Evolutionary conservation across 2,888 invertebrate species (phyloP).

Genomic region (Trachelus tabidus): DNA sequence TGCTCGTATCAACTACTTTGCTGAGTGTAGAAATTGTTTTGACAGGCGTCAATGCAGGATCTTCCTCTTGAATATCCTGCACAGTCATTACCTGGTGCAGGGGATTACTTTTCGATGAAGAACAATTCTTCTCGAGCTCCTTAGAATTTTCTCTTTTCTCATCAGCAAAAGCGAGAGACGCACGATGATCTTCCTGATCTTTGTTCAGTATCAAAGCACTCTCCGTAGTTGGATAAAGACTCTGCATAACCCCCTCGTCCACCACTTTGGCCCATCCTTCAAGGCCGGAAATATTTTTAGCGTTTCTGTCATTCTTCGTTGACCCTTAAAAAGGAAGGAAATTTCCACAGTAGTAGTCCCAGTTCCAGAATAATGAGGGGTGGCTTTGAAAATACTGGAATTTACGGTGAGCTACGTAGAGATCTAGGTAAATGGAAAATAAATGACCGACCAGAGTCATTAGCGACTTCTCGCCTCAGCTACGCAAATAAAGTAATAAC

Average conservation of each 20-base stretch:
- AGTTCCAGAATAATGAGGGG: background rate
- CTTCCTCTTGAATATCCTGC: background rate
- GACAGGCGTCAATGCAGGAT: background rate
- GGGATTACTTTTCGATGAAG: background rate
- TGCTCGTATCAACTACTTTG: background rate
- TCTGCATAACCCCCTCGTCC: conserved; percentile 1
- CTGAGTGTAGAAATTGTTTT: background rate
- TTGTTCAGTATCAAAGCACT: background rate
- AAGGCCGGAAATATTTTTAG: conserved; percentile 29
- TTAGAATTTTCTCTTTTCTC: background rate
- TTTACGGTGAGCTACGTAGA: background rate
- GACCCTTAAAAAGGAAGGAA: background rate
- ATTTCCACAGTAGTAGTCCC: background rate
- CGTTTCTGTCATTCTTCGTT: background rate
- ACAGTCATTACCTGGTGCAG: background rate
- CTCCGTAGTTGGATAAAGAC: background rate
- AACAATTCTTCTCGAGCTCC: background rate
- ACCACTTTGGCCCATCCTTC: conserved; percentile 39
- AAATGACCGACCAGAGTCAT: background rate
- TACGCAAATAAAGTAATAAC: conserved; percentile 6
- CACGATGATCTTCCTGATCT: background rate
- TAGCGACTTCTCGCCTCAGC: background rate
- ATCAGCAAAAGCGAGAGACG: background rate
- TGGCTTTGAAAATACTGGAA: conserved; percentile 5
- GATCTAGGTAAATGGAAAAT: conserved; percentile 1